phyloP scores from a whole-genome alignment of 1,140 invertebrate species.

The Drosophila watanabei region DNA sequence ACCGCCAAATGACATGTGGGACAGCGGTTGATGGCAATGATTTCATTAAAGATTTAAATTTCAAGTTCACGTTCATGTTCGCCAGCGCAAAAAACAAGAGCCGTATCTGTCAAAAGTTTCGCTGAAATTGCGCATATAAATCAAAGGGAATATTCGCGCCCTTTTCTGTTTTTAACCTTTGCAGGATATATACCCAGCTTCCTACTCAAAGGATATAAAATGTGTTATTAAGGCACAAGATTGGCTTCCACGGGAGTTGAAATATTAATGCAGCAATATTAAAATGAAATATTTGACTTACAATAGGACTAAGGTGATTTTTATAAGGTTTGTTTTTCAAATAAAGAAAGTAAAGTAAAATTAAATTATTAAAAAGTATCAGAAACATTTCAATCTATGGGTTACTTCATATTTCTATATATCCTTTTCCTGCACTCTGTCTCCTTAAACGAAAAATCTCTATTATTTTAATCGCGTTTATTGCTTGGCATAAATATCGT shows the following conservation, averaged over 20 bases:
- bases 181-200: background rate
- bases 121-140: conserved; percentile 33
- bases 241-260: background rate
- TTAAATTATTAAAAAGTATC: background rate
- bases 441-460: background rate
- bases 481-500: conserved; percentile 44
- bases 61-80: conserved; percentile 71
- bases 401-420: background rate
- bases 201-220: background rate
- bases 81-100: conserved; percentile 24
- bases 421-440: background rate
- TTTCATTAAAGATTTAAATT: conserved; percentile 82
- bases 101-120: conserved; percentile 29
- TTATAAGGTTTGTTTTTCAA: background rate
- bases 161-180: background rate
- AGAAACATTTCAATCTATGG: too few species aligned
- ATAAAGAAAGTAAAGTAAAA: background rate
- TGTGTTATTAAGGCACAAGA: conserved; percentile 2
- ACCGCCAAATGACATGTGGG: conserved; percentile 40
- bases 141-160: conserved; percentile 5
- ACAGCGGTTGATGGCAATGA: conserved; percentile 63
- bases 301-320: background rate
- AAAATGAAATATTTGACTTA: conserved; percentile 2
- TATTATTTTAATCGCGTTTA: conserved; percentile 37
- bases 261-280: conserved; percentile 2